phyloP scores from a whole-genome alignment of 37 sponge, comb jelly and placozoan species.

The Tethya wilhelma region DNA sequence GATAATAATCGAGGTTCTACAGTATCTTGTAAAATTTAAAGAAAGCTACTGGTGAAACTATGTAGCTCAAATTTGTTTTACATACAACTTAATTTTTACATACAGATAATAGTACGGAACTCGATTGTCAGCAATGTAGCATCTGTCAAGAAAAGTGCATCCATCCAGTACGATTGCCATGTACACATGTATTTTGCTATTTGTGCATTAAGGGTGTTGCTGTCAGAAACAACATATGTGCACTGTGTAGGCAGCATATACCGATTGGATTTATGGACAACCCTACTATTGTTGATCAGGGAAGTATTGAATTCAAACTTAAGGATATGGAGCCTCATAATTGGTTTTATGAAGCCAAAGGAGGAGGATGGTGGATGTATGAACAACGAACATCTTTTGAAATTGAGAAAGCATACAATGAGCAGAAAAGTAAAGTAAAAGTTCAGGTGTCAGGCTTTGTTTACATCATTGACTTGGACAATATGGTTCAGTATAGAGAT shows the following conservation, averaged over 20 bases:
- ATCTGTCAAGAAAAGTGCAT: constrained; percentile 67
- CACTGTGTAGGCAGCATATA: constrained; percentile 76
- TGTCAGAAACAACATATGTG: constrained; percentile 59
- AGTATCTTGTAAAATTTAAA: no score
- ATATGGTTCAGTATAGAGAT: constrained; percentile 76
- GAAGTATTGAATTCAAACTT: neutral
- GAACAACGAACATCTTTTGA: constrained; percentile 75
- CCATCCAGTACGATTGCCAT: constrained; percentile 85
- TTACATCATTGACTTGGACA: constrained; percentile 80
- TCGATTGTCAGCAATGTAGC: no score
- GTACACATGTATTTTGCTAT: constrained; percentile 91
- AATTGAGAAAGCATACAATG: constrained; percentile 61
- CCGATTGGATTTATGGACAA: constrained; percentile 54
- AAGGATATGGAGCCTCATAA: neutral
- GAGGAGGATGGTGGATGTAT: constrained; percentile 93
- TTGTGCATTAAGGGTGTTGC: constrained; percentile 92
- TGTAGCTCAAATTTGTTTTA: no score
- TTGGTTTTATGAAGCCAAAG: constrained; percentile 87
- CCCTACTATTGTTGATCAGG: constrained; percentile 53
- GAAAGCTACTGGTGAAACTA: no score
- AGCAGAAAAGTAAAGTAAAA: constrained; percentile 8
- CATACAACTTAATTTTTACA: no score
- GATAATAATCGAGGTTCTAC: no score
- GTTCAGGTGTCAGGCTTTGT: constrained; percentile 75
- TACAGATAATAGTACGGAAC: no score